Evolutionary conservation across 2,113 vertebrate genomes (phyloP).

Genomic region (Caretta caretta): DNA sequence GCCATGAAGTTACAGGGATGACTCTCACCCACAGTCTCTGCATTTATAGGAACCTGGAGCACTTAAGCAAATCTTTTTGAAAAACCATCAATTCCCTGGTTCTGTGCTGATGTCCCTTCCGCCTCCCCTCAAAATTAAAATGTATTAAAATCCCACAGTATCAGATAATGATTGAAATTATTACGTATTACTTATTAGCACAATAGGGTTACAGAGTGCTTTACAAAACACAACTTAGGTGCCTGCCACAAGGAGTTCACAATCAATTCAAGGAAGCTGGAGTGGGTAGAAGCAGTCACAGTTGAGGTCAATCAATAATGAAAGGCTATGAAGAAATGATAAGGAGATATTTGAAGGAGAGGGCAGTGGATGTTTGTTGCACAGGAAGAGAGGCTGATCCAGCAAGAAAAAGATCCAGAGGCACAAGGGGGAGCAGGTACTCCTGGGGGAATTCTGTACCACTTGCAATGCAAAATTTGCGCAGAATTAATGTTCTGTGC

Average conservation of each 20-base stretch:
- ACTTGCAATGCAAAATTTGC: neutral
- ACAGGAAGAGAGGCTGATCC: neutral
- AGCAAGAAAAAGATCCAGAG: neutral
- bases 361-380: neutral
- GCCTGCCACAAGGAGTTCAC: neutral
- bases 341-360: neutral
- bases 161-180: neutral
- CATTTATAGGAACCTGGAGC: neutral
- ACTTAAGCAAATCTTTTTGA: neutral
- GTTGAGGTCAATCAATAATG: neutral
- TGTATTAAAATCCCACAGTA: neutral
- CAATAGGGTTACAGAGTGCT: neutral
- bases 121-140: neutral
- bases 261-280: neutral
- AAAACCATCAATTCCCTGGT: neutral
- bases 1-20: neutral
- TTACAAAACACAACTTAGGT: neutral
- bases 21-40: neutral
- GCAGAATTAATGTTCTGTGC: neutral
- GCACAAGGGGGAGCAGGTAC: neutral
- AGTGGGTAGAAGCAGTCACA: neutral
- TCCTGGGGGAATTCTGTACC: neutral
- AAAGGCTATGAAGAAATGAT: neutral
- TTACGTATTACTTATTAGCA: neutral
- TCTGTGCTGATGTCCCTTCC: neutral